Percentiles rank a stretch among this genome's conserved stretches.
These are phyloP conservation scores for Tuberolachnus salignus DNA, from an alignment of 2,888 invertebrate genomes.

Conservation along the genomic window DNA sequence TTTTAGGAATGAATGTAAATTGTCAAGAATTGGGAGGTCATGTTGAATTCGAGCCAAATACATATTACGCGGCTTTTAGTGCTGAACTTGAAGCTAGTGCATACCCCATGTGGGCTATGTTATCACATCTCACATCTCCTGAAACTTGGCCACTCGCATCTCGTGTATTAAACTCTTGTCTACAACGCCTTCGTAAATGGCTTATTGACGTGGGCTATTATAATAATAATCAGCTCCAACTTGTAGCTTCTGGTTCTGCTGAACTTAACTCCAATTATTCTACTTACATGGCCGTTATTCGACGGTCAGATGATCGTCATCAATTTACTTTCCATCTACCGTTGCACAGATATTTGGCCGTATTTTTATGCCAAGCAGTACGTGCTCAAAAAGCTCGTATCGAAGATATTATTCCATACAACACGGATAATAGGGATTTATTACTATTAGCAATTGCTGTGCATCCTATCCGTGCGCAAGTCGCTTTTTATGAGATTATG, in stretches of 20 bases:
- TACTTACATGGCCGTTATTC: neutral
- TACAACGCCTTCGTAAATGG: conserved; percentile 84
- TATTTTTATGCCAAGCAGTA: conserved; percentile 84
- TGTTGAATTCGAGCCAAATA: conserved; percentile 95
- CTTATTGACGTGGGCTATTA: conserved; percentile 69
- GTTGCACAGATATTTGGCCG: conserved; percentile 90
- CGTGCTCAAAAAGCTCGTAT: conserved; percentile 65
- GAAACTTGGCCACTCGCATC: conserved; percentile 71
- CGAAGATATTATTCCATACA: conserved; percentile 81
- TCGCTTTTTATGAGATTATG: conserved; percentile 92
- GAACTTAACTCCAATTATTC: neutral
- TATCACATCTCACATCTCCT: conserved; percentile 74
- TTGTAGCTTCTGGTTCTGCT: neutral
- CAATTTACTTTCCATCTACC: conserved; percentile 97
- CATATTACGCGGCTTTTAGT: conserved; percentile 96
- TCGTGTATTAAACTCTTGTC: conserved; percentile 77
- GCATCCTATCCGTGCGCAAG: conserved; percentile 91
- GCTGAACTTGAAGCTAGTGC: conserved; percentile 96
- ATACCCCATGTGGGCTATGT: conserved; percentile 97
- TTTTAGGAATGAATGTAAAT: conserved; percentile 93
- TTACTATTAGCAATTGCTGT: conserved; percentile 72
- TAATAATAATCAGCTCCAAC: neutral
- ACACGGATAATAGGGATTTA: conserved; percentile 70
- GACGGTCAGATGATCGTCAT: conserved; percentile 68
- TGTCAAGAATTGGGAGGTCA: conserved; percentile 87